phyloP scores from a whole-genome alignment of 2,797 vertebrate species.

The Halcyon badia region DNA sequence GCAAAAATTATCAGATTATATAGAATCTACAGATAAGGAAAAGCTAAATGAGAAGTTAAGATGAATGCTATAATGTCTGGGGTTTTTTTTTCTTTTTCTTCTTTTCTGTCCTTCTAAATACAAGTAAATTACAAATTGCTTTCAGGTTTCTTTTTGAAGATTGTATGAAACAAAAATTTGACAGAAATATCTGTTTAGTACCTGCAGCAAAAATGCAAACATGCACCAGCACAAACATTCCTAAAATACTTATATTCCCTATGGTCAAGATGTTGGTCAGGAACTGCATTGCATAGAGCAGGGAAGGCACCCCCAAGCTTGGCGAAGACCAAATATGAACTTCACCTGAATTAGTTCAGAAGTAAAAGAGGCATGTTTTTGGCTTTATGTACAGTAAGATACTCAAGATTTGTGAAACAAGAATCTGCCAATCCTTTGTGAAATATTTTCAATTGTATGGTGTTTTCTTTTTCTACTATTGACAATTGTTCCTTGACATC shows the following conservation, averaged over 20 bases:
- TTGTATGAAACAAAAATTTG: not conserved
- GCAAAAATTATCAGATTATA: not conserved
- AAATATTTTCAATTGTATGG: not conserved
- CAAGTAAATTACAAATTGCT: not conserved
- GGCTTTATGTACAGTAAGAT: not conserved
- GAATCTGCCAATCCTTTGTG: not conserved
- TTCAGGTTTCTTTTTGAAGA: not conserved
- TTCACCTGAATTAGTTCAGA: not conserved
- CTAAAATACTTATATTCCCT: not conserved
- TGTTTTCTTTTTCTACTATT: not conserved
- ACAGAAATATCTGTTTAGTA: not conserved
- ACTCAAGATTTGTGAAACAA: not conserved
- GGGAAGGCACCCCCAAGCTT: rapidly evolving
- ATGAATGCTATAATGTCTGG: not conserved
- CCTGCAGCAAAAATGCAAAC: not conserved
- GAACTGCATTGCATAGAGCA: not conserved
- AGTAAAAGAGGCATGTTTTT: not conserved
- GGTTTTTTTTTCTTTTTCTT: not conserved
- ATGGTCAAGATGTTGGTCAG: not conserved
- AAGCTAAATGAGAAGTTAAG: not conserved
- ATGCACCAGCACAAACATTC: not conserved
- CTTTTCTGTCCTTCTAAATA: not conserved
- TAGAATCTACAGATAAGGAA: not conserved
- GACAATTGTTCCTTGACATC: not conserved
- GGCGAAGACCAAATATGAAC: not conserved